Evolutionary conservation across 2,888 invertebrate species (phyloP).

Genomic region (Serrognathus titanus): DNA sequence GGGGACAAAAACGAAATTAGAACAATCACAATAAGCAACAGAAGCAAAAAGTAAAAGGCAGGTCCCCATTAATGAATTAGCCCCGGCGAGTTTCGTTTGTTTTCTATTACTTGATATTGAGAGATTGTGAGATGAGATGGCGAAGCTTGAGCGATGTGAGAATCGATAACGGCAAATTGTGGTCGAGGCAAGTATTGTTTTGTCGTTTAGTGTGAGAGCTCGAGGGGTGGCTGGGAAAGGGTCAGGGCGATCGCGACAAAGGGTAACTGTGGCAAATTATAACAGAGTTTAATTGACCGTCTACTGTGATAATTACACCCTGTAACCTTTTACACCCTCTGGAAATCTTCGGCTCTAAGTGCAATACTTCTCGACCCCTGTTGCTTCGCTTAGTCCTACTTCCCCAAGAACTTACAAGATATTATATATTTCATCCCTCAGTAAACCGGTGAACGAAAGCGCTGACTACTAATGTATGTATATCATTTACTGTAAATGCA

Average conservation of each 20-base stretch:
- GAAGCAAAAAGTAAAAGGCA: background rate
- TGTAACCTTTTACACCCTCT: constrained; percentile 17
- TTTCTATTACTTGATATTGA: no score
- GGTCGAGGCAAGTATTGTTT: background rate
- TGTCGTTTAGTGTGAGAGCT: constrained; percentile 10
- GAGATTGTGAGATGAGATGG: no score
- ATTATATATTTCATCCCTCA: no score
- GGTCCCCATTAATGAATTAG: constrained; percentile 7
- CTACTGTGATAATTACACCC: constrained; percentile 24
- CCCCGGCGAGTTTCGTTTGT: no score
- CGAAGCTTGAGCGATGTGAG: no score
- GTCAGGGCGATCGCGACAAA: constrained; percentile 20
- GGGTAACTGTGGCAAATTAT: constrained; percentile 24
- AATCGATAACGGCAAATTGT: background rate
- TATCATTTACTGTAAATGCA: constrained; percentile 47
- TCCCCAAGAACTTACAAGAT: background rate
- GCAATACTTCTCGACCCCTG: background rate
- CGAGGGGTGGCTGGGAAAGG: constrained; percentile 14
- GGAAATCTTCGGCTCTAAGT: background rate
- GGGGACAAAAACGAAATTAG: constrained; percentile 16
- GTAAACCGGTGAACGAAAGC: no score
- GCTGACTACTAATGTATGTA: constrained; percentile 37
- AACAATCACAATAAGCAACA: no score
- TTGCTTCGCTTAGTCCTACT: no score
- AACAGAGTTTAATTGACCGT: constrained; percentile 27